A percentile compares a stretch with the other conserved stretches of the same genome.
Conservation (phyloP, 2,888 invertebrate genomes). For the Siphlonurus alternatus region DNA sequence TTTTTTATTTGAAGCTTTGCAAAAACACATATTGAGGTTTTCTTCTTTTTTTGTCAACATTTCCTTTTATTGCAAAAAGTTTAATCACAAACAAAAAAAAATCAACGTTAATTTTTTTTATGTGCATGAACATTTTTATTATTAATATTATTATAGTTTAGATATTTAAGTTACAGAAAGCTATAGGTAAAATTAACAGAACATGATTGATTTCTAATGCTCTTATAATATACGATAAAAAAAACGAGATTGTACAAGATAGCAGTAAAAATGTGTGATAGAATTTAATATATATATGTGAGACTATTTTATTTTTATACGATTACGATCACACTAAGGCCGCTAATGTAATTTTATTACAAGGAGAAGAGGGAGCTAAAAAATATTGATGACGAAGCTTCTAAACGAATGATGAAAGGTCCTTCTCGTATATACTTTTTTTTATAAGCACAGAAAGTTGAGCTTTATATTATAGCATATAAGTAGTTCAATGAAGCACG, state of each 20-base stretch:
- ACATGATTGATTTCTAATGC: too few species aligned
- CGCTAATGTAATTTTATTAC: not conserved
- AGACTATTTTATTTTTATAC: not conserved
- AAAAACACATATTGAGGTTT: too few species aligned
- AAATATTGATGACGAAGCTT: not conserved
- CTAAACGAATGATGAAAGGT: not conserved
- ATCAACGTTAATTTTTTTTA: not conserved
- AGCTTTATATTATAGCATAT: not conserved
- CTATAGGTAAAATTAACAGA: too few species aligned
- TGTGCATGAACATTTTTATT: not conserved
- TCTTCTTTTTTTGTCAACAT: too few species aligned
- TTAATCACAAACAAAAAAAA: not conserved
- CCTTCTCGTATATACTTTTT: not conserved
- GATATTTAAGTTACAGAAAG: not conserved
- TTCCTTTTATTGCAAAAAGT: not conserved
- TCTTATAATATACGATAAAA: too few species aligned
- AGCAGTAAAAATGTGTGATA: too few species aligned
- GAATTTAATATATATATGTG: too few species aligned
- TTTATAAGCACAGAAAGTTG: not conserved
- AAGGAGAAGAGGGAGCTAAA: not conserved
- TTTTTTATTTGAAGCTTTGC: too few species aligned
- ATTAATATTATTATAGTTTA: not conserved
- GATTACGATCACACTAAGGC: not conserved
- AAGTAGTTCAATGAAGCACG: not conserved
- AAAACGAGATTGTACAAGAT: too few species aligned